Percentiles rank a stretch among this genome's conserved stretches.
Evolutionary conservation across 2,113 vertebrate species (phyloP).

Genomic region (Carassius carassius): DNA sequence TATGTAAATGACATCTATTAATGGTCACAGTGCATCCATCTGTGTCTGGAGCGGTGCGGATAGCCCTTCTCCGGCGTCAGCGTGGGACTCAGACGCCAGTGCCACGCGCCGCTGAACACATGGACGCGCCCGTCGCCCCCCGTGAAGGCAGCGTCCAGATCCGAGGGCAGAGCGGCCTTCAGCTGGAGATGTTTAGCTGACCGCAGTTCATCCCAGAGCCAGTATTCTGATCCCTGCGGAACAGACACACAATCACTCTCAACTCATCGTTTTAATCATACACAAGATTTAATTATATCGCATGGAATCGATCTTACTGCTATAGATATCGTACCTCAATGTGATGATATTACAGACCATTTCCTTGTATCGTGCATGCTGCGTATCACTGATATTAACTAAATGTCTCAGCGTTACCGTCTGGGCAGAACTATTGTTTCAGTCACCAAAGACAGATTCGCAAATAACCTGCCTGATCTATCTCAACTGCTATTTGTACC

Average conservation of each 20-base stretch:
- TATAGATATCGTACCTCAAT: too few relatives aligned
- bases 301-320: too few relatives aligned
- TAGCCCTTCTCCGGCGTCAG: constrained; percentile 73
- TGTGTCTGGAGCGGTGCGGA: constrained; percentile 65
- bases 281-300: too few relatives aligned
- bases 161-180: constrained; percentile 71
- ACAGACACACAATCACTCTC: not conserved
- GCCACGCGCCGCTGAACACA: constrained; percentile 78
- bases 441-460: too few relatives aligned
- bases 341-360: too few relatives aligned
- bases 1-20: not conserved
- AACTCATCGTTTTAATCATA: too few relatives aligned
- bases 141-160: constrained; percentile 71
- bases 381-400: too few relatives aligned
- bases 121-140: constrained; percentile 76
- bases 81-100: constrained; percentile 77
- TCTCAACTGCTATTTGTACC: too few relatives aligned
- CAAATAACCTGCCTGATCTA: too few relatives aligned
- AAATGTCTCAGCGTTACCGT: too few relatives aligned
- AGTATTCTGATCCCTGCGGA: constrained; percentile 72
- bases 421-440: too few relatives aligned
- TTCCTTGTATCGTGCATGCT: too few relatives aligned
- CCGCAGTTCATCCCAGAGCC: constrained; percentile 82
- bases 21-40: constrained; percentile 80
- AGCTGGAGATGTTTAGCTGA: constrained; percentile 62